Percentiles rank a stretch among this genome's conserved stretches.
These are phyloP conservation scores for Drosophila rellima DNA, from an alignment of 2,888 invertebrate genomes.

Conservation along the genomic window DNA sequence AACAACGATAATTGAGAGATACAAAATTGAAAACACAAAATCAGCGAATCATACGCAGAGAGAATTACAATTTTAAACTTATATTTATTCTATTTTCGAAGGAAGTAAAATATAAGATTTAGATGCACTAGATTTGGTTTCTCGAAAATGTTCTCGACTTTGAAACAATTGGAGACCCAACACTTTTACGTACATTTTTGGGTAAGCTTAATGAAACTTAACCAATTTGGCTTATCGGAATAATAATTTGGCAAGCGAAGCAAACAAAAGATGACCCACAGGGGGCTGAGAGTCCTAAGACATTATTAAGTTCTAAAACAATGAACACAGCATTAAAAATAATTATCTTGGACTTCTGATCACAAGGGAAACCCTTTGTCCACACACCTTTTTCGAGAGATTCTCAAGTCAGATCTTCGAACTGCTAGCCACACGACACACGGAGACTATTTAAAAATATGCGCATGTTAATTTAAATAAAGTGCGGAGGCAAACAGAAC, in stretches of 20 bases:
- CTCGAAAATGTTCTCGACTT: not conserved
- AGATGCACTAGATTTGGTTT: no score
- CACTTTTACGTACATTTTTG: slow-evolving; percentile 5
- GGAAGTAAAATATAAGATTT: no score
- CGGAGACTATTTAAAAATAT: slow-evolving; percentile 68
- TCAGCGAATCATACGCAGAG: no score
- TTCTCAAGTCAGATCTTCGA: slow-evolving; percentile 9
- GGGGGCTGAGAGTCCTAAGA: slow-evolving; percentile 9
- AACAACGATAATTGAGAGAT: not conserved
- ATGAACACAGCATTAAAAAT: slow-evolving; percentile 66
- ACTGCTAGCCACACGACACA: slow-evolving; percentile 32
- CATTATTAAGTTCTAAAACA: slow-evolving; percentile 69
- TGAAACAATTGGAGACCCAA: not conserved
- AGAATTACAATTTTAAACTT: no score
- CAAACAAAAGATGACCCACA: slow-evolving; percentile 31
- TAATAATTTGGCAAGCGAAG: slow-evolving; percentile 49
- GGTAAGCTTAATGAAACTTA: slow-evolving; percentile 14
- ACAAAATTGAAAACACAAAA: no score
- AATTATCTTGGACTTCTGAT: slow-evolving; percentile 57
- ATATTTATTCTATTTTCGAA: no score
- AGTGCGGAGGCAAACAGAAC: slow-evolving; percentile 63
- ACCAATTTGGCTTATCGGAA: slow-evolving; percentile 44
- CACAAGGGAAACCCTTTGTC: slow-evolving; percentile 35
- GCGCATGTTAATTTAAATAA: slow-evolving; percentile 76
- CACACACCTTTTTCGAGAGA: slow-evolving; percentile 13